Percentiles rank a stretch among this genome's conserved stretches.
phyloP scores from a whole-genome alignment of 1,140 invertebrate species.

The Diachasmimorpha longicaudata region DNA sequence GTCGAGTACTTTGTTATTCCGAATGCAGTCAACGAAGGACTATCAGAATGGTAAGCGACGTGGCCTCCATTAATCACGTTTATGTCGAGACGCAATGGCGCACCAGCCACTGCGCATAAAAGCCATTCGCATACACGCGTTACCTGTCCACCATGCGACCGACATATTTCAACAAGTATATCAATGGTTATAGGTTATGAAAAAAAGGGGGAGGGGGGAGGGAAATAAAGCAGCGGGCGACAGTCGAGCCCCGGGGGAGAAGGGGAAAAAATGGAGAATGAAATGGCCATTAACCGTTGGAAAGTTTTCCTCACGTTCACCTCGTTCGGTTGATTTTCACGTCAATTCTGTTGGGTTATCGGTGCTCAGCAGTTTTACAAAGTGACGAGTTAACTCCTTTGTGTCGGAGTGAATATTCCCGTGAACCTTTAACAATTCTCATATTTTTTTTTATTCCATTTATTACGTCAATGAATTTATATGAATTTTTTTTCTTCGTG shows the following conservation, averaged over 20 bases:
- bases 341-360: not conserved
- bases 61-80: constrained; percentile 27
- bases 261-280: not conserved
- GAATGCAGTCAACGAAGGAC: constrained; percentile 9
- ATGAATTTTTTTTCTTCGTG: not conserved
- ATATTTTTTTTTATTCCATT: not conserved
- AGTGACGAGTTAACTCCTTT: not conserved
- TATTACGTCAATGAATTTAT: not conserved
- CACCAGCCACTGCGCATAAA: constrained; percentile 15
- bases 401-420: not conserved
- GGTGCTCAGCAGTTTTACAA: not conserved
- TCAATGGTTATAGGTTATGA: not conserved
- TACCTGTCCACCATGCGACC: not conserved
- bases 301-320: not conserved
- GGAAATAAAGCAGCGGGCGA: not conserved
- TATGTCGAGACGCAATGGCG: constrained; percentile 20
- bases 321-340: not conserved
- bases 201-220: not conserved
- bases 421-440: not conserved
- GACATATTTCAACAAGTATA: constrained; percentile 10
- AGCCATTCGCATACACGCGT: constrained; percentile 1
- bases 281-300: constrained; percentile 5
- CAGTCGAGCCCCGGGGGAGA: not conserved
- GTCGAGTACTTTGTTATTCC: constrained; percentile 24
- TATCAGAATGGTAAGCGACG: constrained; percentile 27